Percentiles rank a stretch among this genome's conserved stretches.
Evolutionary conservation across 2,113 vertebrate genomes (phyloP).

Genomic region (Pleuronectes platessa): DNA sequence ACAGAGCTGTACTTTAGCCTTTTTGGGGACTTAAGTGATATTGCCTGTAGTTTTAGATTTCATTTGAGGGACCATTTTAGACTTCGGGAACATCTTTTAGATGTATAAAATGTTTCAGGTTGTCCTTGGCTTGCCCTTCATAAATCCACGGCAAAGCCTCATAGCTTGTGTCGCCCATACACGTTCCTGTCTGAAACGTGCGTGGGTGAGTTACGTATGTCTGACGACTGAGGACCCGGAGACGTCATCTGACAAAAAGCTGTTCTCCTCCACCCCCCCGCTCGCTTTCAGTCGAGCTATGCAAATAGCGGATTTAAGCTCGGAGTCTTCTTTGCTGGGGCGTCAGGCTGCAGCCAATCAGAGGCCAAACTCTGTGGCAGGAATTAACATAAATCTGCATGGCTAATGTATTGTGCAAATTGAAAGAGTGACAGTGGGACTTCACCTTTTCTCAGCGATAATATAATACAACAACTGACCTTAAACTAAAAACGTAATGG

Average conservation of each 20-base stretch:
- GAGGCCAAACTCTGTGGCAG: slow-evolving; percentile 30
- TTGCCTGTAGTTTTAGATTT: too few species aligned
- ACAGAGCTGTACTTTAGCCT: not conserved
- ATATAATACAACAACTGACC: slow-evolving; percentile 63
- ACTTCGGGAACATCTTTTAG: too few species aligned
- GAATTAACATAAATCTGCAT: slow-evolving; percentile 78
- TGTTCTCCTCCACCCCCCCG: not conserved
- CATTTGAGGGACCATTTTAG: too few species aligned
- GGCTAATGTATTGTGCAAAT: slow-evolving; percentile 65
- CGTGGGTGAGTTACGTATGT: slow-evolving; percentile 43
- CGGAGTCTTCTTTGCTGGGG: slow-evolving; percentile 26
- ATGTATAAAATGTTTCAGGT: not conserved
- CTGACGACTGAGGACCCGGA: slow-evolving; percentile 35
- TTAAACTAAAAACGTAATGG: slow-evolving; percentile 55
- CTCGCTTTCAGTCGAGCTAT: slow-evolving; percentile 37
- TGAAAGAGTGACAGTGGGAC: slow-evolving; percentile 59
- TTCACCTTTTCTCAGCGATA: slow-evolving; percentile 55
- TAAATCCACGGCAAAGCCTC: not conserved
- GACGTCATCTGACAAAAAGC: slow-evolving; percentile 44
- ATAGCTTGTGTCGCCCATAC: not conserved
- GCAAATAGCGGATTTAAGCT: slow-evolving; percentile 60
- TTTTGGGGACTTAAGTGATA: not conserved
- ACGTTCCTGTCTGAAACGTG: slow-evolving; percentile 7
- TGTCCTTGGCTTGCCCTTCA: slow-evolving; percentile 52
- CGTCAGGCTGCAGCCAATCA: slow-evolving; percentile 59